These are phyloP conservation scores for Sinocyclocheilus grahami DNA, from an alignment of 2,113 vertebrate genomes.

Conservation along the genomic window DNA sequence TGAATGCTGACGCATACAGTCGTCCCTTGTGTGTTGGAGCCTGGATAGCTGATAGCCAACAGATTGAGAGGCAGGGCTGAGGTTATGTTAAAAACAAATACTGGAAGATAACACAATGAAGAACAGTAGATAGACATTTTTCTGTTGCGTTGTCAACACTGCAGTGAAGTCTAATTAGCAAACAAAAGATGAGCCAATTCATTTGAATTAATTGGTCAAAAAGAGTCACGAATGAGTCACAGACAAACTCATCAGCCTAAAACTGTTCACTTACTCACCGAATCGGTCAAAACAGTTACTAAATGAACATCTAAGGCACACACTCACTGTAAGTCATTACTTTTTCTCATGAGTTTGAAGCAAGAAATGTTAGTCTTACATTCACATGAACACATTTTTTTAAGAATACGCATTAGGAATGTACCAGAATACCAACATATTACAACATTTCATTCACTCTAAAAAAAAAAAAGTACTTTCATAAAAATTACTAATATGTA, in stretches of 20 bases:
- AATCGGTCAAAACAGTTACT: not conserved
- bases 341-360: not conserved
- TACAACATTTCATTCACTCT: too few relatives aligned
- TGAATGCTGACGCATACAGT: conserved; percentile 7
- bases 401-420: not conserved
- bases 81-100: not conserved
- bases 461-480: too few relatives aligned
- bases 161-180: not conserved
- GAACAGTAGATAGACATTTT: not conserved
- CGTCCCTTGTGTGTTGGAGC: not conserved
- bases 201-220: not conserved
- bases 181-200: not conserved
- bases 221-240: not conserved
- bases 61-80: not conserved
- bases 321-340: not conserved
- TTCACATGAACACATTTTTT: not conserved
- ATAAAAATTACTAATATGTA: too few relatives aligned
- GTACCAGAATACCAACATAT: too few relatives aligned
- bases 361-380: not conserved
- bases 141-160: not conserved
- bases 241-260: not conserved
- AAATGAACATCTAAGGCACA: not conserved
- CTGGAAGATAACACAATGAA: not conserved
- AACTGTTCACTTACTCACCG: not conserved
- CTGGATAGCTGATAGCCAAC: conserved; percentile 7